Evolutionary conservation across 2,888 invertebrate species (phyloP), one percentile per base, ranked within the genome.

Genomic region (Pomacea canaliculata): DNA sequence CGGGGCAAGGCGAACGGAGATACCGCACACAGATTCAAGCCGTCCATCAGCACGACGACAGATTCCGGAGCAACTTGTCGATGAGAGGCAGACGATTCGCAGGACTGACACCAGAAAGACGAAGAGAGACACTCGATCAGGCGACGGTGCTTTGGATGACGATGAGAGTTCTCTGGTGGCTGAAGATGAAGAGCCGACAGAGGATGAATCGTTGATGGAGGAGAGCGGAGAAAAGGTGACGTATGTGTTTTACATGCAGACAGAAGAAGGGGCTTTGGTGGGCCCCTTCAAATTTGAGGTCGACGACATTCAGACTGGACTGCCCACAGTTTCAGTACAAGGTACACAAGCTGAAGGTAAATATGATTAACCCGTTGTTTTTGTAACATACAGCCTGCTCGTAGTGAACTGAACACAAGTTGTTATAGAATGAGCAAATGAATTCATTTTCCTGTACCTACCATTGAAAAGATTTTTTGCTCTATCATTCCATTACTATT

Each of bases 241-340:
- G 5, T 88, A 89, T 81, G 79, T 87, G 67, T 84, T 84, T 79
- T 88, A 87, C 79, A 70, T 89, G 46, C 78, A 83, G 73, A 87
- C 88, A 18, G 86, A 86, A 46, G 80, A 81, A 71, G 89, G 88
- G 27, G 85, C 80, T 19, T 76, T 83, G n/a, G 83, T 87, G 4
- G 89, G 89, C 9, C 89, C 89, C 1, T 73, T 89, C 59, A 82
- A 78, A 76, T 78, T 89, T 49, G 87, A 89, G 77, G 84, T 88
- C 65, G 83, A 88, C 69, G 85, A 86, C 76, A 74, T 82, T 19
- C 70, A 78, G 46, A 71, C 83, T 46, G 84, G 83, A 37, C 76
- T 84, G 46, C 80, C 81, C 13, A 63, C 56, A 3, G 63, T 7
- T 63, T 63, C 16, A 12, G 19, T 2, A 23, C 16, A 19, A n/a